Evolutionary conservation across 64 coral and sea anemone genomes (phyloP), one percentile per base, ranked within the genome.

Genomic region (Dendrophyllia cribrosa): DNA sequence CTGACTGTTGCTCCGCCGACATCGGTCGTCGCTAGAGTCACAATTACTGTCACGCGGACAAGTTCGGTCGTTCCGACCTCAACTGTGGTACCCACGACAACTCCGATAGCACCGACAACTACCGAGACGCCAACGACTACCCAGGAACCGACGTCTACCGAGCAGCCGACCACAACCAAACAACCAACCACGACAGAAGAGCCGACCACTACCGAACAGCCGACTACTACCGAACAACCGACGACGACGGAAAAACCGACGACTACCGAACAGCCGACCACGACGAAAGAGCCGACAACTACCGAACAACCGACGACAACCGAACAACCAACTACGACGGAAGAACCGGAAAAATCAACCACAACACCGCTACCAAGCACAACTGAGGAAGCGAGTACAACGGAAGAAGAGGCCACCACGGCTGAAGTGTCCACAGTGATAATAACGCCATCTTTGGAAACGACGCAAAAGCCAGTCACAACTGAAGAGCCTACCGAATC

Each of bases 1-100:
- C 55, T 78, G 19, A 91, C 92, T 12, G 59, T 91, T 44, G 88
- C 75, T 8, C 84, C 81, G 65, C 95, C 95, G 8, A 63, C 92
- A 3, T 59, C 95, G 1, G 46, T 83, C n/a, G 45, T 51, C 62
- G 19, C 43, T 13, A 64, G 62, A n/a, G 80, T 51, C 60, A 83
- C 80, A 16, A 66, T 83, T 50, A 83, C 80, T 66, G 17, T 83
- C 17, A 83, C 80, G 4, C 51, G 34, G 44, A 83, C 80, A 67
- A 83, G 60, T 43, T 66, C 80, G 43, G 62, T 83, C 19, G 80
- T 43, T 83, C 34, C 78, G 43, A 47, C 43, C 11, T 60, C 78
- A 34, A 83, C 89, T 62, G 65, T 60, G 45, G 25, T n/a, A 58
- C 89, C 89, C 3, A 82, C 58, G 19, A 73, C 68, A 71, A 90